Evolutionary conservation across 2,888 invertebrate genomes (phyloP).

Genomic region (Halocaridina rubra): DNA sequence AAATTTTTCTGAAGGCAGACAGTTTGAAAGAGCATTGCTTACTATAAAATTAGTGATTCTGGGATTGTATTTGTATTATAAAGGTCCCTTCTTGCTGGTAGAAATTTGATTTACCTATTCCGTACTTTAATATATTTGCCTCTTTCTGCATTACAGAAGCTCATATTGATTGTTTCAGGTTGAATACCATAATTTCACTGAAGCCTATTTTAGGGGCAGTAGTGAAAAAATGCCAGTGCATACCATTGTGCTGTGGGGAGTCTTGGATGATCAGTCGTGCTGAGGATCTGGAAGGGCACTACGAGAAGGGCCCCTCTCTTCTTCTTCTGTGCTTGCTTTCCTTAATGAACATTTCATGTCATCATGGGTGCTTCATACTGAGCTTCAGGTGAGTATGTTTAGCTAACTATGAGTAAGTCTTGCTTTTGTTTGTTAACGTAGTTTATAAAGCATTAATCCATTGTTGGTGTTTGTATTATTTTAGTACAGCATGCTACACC

Average conservation of each 20-base stretch:
- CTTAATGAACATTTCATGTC: slow-evolving; percentile 30
- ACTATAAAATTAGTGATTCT: too few relatives aligned
- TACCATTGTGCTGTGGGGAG: slow-evolving; percentile 29
- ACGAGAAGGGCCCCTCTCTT: slow-evolving; percentile 37
- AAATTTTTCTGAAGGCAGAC: too few relatives aligned
- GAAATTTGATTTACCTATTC: too few relatives aligned
- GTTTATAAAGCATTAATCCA: neutral
- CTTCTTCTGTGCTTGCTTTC: slow-evolving; percentile 12
- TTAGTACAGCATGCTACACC: too few relatives aligned
- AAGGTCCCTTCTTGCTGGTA: too few relatives aligned
- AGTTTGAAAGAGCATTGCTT: too few relatives aligned
- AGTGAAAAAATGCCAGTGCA: neutral
- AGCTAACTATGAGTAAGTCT: neutral
- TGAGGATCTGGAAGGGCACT: slow-evolving; percentile 47
- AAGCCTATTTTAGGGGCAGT: neutral
- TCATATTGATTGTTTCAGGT: too few relatives aligned
- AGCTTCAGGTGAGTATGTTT: slow-evolving; percentile 23
- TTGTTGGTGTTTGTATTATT: neutral
- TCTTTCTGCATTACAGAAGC: too few relatives aligned
- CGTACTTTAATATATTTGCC: too few relatives aligned
- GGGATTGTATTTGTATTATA: too few relatives aligned
- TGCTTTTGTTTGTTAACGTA: neutral
- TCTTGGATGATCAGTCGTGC: slow-evolving; percentile 20
- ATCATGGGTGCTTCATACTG: slow-evolving; percentile 24
- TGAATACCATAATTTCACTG: slow-evolving; percentile 34